Percentiles rank a stretch among this genome's conserved stretches.
phyloP scores from a whole-genome alignment of 2,797 vertebrate genomes.

The Bradypodion ventrale region DNA sequence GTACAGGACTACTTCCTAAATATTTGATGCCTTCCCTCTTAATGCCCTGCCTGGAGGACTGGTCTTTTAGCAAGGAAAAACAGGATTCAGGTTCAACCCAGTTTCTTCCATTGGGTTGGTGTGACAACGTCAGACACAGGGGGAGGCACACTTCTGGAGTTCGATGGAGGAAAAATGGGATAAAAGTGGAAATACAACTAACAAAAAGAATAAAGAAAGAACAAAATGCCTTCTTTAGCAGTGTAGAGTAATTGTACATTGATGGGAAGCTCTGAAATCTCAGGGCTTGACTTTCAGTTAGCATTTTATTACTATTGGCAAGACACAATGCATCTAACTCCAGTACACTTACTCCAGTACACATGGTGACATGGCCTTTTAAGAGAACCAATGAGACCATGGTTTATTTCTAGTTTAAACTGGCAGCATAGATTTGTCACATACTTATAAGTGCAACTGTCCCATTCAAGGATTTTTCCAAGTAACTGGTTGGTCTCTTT shows the following conservation, averaged over 20 bases:
- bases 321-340: neutral
- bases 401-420: neutral
- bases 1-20: neutral
- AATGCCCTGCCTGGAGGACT: neutral
- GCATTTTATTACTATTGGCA: neutral
- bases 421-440: neutral
- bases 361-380: neutral
- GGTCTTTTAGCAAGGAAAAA: neutral
- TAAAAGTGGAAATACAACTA: neutral
- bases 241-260: neutral
- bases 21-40: conserved; percentile 6
- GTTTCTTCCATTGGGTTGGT: neutral
- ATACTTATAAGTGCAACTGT: neutral
- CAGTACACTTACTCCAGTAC: neutral
- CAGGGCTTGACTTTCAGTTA: neutral
- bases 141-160: no score
- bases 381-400: neutral
- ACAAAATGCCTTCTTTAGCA: neutral
- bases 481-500: neutral
- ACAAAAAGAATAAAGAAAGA: neutral
- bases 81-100: neutral
- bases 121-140: neutral
- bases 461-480: neutral
- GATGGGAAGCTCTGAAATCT: neutral
- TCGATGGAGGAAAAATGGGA: neutral